A percentile compares a stretch with the other conserved stretches of the same genome.
Conservation (phyloP, 2,797 vertebrate genomes). For the Gouania willdenowi region DNA sequence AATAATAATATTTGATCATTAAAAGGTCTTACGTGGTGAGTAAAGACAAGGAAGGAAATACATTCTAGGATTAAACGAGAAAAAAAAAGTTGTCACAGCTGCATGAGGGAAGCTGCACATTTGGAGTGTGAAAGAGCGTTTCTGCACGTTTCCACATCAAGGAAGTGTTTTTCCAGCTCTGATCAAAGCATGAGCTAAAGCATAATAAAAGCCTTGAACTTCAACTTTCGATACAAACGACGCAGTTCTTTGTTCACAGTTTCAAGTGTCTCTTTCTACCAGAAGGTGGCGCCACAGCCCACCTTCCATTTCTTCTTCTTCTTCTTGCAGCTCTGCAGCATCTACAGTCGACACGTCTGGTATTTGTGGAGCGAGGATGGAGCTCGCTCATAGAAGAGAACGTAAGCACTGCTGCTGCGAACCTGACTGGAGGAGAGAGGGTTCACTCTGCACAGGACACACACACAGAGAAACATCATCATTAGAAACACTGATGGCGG, state of each 20-base stretch:
- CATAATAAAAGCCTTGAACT: no score
- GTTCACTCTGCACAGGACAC: conserved; percentile 78
- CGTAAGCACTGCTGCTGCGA: conserved; percentile 90
- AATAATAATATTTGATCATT: no score
- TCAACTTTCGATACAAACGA: no score
- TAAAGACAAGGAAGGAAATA: no score
- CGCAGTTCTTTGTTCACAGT: conserved; percentile 13
- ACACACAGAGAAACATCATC: background rate
- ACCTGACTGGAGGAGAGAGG: conserved; percentile 91
- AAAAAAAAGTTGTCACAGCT: no score
- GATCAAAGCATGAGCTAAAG: no score
- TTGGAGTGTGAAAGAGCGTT: background rate
- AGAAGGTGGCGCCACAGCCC: conserved; percentile 17
- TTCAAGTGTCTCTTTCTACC: conserved; percentile 21
- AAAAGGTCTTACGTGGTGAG: no score
- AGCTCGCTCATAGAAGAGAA: conserved; percentile 92
- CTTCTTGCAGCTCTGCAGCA: background rate
- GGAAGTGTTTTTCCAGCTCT: no score
- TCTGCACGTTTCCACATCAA: no score
- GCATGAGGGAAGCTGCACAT: background rate
- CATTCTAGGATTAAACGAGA: no score
- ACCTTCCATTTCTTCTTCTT: background rate
- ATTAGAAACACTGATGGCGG: no score
- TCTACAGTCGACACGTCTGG: conserved; percentile 39
- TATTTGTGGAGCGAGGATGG: conserved; percentile 81